phyloP scores from a whole-genome alignment of 2,888 invertebrate species.

The Anagyrus pseudococci region DNA sequence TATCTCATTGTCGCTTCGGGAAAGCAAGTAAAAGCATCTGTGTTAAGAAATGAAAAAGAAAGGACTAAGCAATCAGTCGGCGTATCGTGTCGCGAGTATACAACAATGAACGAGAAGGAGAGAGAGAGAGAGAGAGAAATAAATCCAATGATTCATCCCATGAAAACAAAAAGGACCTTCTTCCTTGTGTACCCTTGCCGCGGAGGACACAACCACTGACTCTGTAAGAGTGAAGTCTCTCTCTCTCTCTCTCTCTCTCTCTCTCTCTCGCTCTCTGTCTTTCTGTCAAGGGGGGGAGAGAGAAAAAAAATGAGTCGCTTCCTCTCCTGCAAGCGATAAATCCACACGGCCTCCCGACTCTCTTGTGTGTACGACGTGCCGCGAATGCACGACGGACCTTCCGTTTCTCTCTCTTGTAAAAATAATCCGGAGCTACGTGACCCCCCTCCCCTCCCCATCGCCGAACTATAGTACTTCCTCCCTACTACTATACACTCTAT shows the following conservation, averaged over 20 bases:
- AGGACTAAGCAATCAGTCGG: too few relatives aligned
- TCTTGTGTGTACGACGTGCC: constrained; percentile 26
- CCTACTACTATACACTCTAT: too few relatives aligned
- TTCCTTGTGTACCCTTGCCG: not conserved
- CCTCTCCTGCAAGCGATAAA: constrained; percentile 16
- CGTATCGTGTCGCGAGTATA: too few relatives aligned
- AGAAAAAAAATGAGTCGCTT: constrained; percentile 6
- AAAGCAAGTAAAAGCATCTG: too few relatives aligned
- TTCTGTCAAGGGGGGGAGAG: not conserved
- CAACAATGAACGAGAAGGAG: not conserved
- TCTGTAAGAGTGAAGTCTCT: too few relatives aligned
- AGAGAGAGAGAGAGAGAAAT: constrained; percentile 1
- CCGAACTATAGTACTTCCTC: too few relatives aligned
- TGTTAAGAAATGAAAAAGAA: too few relatives aligned
- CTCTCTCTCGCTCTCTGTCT: not conserved
- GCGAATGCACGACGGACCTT: constrained; percentile 21
- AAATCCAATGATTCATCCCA: constrained; percentile 22
- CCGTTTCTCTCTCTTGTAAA: constrained; percentile 24
- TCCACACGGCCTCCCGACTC: constrained; percentile 5
- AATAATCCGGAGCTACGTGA: constrained; percentile 13
- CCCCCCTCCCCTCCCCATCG: not conserved
- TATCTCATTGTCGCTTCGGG: too few relatives aligned
- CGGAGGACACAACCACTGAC: too few relatives aligned
- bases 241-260: not conserved
- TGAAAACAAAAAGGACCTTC: constrained; percentile 24